Evolutionary conservation across 2,888 invertebrate genomes (phyloP).

Genomic region (Antheraea assamensis): DNA sequence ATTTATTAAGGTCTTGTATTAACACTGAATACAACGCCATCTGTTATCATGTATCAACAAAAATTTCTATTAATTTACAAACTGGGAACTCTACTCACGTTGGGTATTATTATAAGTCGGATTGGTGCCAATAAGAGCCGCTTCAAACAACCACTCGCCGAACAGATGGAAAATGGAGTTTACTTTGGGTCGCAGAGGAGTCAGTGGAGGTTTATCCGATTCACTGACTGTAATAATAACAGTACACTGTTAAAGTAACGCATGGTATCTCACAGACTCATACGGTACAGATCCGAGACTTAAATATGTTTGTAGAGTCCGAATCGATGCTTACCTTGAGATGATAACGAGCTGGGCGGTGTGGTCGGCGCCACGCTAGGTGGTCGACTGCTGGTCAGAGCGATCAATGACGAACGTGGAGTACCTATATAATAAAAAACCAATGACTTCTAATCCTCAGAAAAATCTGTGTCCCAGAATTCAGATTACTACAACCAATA

Average conservation of each 20-base stretch:
- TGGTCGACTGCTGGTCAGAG: constrained; percentile 88
- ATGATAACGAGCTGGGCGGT: constrained; percentile 83
- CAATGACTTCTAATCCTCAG: neutral
- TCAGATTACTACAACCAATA: no score
- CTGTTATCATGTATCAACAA: neutral
- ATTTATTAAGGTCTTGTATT: neutral
- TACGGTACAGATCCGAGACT: no score
- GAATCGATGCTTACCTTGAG: constrained; percentile 57
- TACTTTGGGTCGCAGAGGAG: constrained; percentile 92
- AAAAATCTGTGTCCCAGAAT: no score
- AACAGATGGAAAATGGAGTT: constrained; percentile 97
- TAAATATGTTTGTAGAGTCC: no score
- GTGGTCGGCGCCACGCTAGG: constrained; percentile 85
- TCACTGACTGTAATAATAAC: constrained; percentile 79
- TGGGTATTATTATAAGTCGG: constrained; percentile 49
- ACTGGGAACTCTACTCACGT: constrained; percentile 51
- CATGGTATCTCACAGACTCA: no score
- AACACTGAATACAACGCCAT: neutral
- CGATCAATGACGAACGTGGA: constrained; percentile 90
- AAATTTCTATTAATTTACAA: neutral
- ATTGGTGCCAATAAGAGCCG: constrained; percentile 92
- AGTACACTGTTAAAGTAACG: neutral
- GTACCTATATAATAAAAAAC: constrained; percentile 79
- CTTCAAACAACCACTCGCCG: constrained; percentile 98
- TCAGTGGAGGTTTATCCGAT: constrained; percentile 84